A percentile compares a stretch with the other conserved stretches of the same genome.
These are phyloP conservation scores for Tichodroma muraria DNA, from an alignment of 2,113 vertebrate species.

Conservation along the genomic window DNA sequence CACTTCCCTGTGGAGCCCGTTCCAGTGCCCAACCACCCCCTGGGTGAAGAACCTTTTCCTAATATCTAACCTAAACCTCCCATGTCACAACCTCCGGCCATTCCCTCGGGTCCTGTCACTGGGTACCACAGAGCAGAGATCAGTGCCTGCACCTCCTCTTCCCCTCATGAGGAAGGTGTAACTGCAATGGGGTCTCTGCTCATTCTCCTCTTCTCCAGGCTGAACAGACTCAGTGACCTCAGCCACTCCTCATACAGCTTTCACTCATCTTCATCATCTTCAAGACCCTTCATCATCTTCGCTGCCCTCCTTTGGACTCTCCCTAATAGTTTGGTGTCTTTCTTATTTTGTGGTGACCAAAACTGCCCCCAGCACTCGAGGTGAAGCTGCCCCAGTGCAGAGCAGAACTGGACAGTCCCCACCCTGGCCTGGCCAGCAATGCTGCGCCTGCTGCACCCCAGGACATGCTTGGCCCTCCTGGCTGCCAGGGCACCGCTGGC, in stretches of 20 bases:
- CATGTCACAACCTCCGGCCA: background rate
- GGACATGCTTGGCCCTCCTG: background rate
- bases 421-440: rapidly evolving
- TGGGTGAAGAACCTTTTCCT: background rate
- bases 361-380: rapidly evolving
- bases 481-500: background rate
- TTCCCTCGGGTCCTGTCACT: background rate
- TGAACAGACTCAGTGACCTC: background rate
- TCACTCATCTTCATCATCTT: background rate
- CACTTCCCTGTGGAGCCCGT: background rate
- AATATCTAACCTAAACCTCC: too few species aligned
- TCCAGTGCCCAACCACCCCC: background rate
- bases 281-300: background rate
- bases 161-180: background rate
- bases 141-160: background rate
- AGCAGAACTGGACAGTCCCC: background rate
- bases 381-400: background rate
- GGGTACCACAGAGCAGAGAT: background rate
- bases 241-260: rapidly evolving
- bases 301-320: background rate
- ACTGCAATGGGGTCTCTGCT: background rate
- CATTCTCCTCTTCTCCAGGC: background rate
- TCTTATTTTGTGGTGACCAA: background rate
- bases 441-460: background rate
- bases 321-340: background rate